Conservation (phyloP, 64 coral and sea anemone species). For the Pachyseris speciosa region DNA sequence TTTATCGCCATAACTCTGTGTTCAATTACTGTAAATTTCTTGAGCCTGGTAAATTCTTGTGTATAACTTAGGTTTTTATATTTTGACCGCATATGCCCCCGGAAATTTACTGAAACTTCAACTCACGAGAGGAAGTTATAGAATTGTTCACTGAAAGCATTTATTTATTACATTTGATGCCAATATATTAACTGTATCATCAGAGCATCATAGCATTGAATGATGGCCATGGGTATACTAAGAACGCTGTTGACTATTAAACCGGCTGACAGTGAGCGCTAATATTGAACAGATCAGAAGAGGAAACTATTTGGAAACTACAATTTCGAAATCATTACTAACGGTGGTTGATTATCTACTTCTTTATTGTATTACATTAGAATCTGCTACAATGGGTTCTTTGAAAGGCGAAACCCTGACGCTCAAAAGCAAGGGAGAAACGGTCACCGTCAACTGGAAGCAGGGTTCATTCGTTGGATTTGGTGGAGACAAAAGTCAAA, state of each 20-base stretch:
- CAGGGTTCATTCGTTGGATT: conserved; percentile 11
- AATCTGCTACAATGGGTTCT: not conserved
- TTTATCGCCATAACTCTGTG: not conserved
- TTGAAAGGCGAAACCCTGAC: not conserved
- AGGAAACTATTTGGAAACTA: not conserved
- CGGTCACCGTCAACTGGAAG: not conserved
- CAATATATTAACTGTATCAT: not conserved
- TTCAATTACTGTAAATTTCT: not conserved
- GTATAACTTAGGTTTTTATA: not conserved
- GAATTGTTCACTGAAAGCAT: not conserved
- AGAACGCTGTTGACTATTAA: not conserved
- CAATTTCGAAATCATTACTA: not conserved
- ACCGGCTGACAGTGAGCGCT: not conserved
- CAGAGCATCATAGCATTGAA: not conserved
- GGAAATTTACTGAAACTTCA: too few relatives aligned
- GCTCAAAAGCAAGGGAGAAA: not conserved
- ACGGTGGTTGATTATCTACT: not conserved
- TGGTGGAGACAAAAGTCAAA: conserved; percentile 50
- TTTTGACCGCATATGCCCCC: too few relatives aligned
- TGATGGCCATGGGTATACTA: not conserved
- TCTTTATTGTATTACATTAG: not conserved
- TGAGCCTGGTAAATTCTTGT: not conserved
- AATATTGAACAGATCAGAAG: not conserved
- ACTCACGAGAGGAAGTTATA: too few relatives aligned
- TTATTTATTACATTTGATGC: not conserved